Conservation (phyloP, 30 jellyfish, hydroid and myxozoan species). For the Turritopsis rubra region DNA sequence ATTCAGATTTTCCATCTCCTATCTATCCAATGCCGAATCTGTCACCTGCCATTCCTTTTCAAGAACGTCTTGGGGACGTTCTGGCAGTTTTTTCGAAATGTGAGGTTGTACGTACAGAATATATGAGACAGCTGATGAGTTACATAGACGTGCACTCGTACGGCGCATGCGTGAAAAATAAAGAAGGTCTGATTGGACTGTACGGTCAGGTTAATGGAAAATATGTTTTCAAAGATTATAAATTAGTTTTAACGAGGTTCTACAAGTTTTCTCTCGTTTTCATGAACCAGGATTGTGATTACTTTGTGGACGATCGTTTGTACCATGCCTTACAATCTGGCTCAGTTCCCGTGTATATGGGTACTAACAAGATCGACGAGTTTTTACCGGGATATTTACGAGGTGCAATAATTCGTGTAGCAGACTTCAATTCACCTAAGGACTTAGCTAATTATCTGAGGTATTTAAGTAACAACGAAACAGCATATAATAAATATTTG, state of each 20-base stretch:
- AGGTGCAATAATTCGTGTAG: conserved; percentile 59
- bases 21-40: conserved; percentile 88
- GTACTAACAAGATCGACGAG: conserved; percentile 83
- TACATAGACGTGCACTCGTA: conserved; percentile 87
- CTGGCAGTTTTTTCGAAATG: conserved; percentile 96
- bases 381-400: conserved; percentile 76
- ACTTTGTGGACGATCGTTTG: conserved; percentile 89
- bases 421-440: conserved; percentile 75
- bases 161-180: conserved; percentile 94
- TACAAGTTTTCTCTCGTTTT: conserved; percentile 92
- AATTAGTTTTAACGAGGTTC: conserved; percentile 82
- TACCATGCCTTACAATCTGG: conserved; percentile 97
- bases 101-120: conserved; percentile 94
- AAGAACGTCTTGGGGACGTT: conserved; percentile 80
- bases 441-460: conserved; percentile 77
- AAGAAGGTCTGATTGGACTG: conserved; percentile 87
- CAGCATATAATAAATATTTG: conserved; percentile 73
- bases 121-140: conserved; percentile 95
- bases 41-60: conserved; percentile 78
- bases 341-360: conserved; percentile 95
- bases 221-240: conserved; percentile 92
- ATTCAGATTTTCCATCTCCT: conserved; percentile 98
- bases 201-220: conserved; percentile 95
- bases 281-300: conserved; percentile 97
- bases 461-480: conserved; percentile 68